Evolutionary conservation across 64 coral and sea anemone genomes (phyloP), one percentile per base, ranked within the genome.

Genomic region (Exaiptasia diaphana): DNA sequence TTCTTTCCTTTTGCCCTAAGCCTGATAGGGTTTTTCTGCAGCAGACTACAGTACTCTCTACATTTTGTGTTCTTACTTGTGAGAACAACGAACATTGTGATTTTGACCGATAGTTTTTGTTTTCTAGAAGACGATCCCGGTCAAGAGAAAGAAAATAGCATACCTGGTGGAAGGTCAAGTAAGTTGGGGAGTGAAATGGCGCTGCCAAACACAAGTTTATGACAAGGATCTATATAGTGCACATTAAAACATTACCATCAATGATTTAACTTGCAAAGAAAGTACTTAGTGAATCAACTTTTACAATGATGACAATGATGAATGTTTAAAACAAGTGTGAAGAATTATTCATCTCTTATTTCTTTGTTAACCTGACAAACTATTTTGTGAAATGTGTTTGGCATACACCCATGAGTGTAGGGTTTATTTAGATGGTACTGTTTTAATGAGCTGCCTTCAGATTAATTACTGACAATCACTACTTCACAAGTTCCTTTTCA

Each of bases 401-500:
- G 24, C 24, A 45, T 33, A 10, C 21, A 9, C 36, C 36, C 67
- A 20, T 41, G n/a, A 12, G 49, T 10, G 49, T 52, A 12, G 49
- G 10, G n/a, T 52, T 10, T 10, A 12, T 12, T 52, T 10, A 10
- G n/a, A 52, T 52, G 10, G 49, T 52, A 52, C n/a, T 52, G 49
- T 10, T 52, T 52, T 52, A 52, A 52, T 10, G 49, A 52, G n/a
- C n/a, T n/a, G n/a, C n/a, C n/a, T n/a, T n/a, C n/a, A n/a, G n/a
- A n/a, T n/a, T n/a, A 52, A 52, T 52, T 12, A 52, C 10, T n/a
- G 10, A n/a, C 10, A 10, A 12, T 52, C 10, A n/a, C 49, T 48
- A 81, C 78, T 81, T 63, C 78, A 81, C 78, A 81, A 81, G 78
- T 81, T 81, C 23, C n/a, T 81, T 81, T 81, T 38, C 78, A 81